Evolutionary conservation across 2,797 vertebrate genomes (phyloP).

Genomic region (Percopsis omiscomaycus): DNA sequence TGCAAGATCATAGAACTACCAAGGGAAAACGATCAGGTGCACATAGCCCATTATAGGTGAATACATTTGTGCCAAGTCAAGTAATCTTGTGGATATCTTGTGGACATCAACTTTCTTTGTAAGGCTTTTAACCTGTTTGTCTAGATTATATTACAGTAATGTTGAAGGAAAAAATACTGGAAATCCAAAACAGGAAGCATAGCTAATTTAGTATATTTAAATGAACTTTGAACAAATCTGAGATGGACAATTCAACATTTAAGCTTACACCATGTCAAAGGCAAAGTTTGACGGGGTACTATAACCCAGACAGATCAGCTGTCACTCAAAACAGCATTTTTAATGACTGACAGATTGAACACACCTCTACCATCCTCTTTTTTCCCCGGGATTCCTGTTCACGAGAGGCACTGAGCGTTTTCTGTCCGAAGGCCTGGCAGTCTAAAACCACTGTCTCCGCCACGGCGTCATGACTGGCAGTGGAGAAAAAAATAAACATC

Average conservation of each 20-base stretch:
- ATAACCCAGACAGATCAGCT: constrained; percentile 47
- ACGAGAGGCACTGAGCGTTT: constrained; percentile 53
- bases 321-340: constrained; percentile 47
- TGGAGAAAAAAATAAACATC: constrained; percentile 85
- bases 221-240: constrained; percentile 22
- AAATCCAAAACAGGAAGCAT: constrained; percentile 31
- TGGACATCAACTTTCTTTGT: too few relatives aligned
- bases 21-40: too few relatives aligned
- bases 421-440: constrained; percentile 57
- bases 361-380: constrained; percentile 39
- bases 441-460: constrained; percentile 55
- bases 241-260: constrained; percentile 38
- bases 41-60: too few relatives aligned
- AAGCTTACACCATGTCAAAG: constrained; percentile 24
- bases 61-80: too few relatives aligned
- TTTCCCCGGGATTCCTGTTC: constrained; percentile 26
- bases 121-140: too few relatives aligned
- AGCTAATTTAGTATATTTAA: constrained; percentile 27
- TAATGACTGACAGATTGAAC: constrained; percentile 59
- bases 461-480: constrained; percentile 61
- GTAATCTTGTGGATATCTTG: too few relatives aligned
- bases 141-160: constrained; percentile 6
- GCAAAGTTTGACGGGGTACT: constrained; percentile 6
- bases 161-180: neutral
- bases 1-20: too few relatives aligned